Percentiles rank a stretch among this genome's conserved stretches.
Evolutionary conservation across 2,113 vertebrate species (phyloP).

Genomic region (Macrotis lagotis): DNA sequence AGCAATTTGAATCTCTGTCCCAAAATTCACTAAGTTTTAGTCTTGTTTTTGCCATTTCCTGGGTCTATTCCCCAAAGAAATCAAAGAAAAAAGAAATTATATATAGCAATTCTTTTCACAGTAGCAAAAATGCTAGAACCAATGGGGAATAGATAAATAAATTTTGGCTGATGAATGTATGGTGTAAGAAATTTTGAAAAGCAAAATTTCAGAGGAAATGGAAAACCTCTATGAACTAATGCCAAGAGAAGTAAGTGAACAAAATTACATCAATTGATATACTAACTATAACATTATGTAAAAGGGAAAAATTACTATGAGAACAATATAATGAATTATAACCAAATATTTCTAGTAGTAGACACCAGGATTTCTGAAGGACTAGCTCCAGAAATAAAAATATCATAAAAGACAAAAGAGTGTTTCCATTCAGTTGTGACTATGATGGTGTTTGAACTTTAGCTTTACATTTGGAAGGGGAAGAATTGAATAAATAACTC

Average conservation of each 20-base stretch:
- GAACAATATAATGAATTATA: neutral
- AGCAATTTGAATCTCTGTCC: neutral
- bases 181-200: neutral
- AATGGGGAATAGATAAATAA: neutral
- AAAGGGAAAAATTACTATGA: neutral
- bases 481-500: constrained; percentile 65
- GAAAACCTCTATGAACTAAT: neutral
- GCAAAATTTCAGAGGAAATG: neutral
- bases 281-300: neutral
- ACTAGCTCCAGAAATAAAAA: neutral
- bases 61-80: neutral
- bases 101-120: neutral
- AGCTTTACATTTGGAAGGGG: constrained; percentile 42
- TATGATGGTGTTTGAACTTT: constrained; percentile 64
- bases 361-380: constrained; percentile 29
- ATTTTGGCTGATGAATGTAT: neutral
- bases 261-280: neutral
- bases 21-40: neutral
- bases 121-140: neutral
- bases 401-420: neutral
- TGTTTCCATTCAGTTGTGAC: constrained; percentile 55
- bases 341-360: neutral
- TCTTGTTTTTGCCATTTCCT: neutral
- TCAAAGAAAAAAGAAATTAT: neutral
- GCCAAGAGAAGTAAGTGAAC: neutral